phyloP scores from a whole-genome alignment of 2,888 invertebrate genomes.

The Drosophila rubida region DNA sequence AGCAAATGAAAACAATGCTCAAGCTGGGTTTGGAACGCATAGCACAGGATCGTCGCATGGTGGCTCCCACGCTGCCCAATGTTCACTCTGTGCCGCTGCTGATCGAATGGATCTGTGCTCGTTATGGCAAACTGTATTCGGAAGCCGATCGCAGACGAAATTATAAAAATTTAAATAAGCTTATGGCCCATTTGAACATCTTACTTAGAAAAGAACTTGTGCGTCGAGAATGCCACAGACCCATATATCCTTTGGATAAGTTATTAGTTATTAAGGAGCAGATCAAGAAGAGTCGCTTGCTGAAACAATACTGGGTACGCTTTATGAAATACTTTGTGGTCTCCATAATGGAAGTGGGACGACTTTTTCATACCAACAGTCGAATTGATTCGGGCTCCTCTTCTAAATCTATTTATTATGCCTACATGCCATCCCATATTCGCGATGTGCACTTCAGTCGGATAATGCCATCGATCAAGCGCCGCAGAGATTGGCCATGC shows the following conservation, averaged over 20 bases:
- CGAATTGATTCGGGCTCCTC: constrained; percentile 48
- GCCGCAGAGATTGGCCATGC: not conserved
- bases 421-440: constrained; percentile 79
- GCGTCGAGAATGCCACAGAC: not conserved
- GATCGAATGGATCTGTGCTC: constrained; percentile 73
- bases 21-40: constrained; percentile 64
- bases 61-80: constrained; percentile 79
- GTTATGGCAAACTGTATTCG: constrained; percentile 77
- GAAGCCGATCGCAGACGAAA: constrained; percentile 40
- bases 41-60: constrained; percentile 73
- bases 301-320: constrained; percentile 29
- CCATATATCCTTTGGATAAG: fast-evolving
- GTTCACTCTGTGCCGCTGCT: constrained; percentile 75
- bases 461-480: not conserved
- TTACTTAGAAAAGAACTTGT: constrained; percentile 24
- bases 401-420: constrained; percentile 68
- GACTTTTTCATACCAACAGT: constrained; percentile 74
- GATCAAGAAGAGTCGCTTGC: constrained; percentile 10
- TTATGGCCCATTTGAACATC: constrained; percentile 55
- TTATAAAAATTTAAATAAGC: constrained; percentile 31
- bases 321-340: constrained; percentile 57
- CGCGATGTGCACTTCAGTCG: constrained; percentile 19
- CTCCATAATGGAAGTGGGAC: constrained; percentile 66
- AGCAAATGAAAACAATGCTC: constrained; percentile 72
- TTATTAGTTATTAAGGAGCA: not conserved